These are phyloP conservation scores for Ptilorrhoa leucosticta DNA, from an alignment of 2,113 vertebrate species.

Conservation along the genomic window DNA sequence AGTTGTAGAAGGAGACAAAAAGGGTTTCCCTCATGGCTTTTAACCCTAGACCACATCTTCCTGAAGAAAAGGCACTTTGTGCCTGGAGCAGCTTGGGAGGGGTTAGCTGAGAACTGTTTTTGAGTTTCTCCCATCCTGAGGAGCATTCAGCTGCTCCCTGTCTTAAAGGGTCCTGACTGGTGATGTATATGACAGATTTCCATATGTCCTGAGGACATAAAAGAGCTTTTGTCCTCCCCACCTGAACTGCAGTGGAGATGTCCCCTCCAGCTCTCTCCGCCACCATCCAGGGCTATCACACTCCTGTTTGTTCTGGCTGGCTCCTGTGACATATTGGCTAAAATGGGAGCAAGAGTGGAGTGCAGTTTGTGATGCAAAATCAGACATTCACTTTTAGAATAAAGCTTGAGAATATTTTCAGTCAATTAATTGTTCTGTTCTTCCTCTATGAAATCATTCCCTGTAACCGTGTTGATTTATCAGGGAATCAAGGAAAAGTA, in stretches of 20 bases:
- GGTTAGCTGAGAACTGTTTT: neutral
- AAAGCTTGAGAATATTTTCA: neutral
- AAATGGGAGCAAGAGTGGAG: neutral
- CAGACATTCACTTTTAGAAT: neutral
- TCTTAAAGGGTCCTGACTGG: neutral
- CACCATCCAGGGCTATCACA: neutral
- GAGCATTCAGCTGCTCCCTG: neutral
- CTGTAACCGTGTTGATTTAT: neutral
- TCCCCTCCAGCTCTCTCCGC: neutral
- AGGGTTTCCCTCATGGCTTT: neutral
- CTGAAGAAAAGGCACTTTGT: neutral
- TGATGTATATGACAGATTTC: accelerated
- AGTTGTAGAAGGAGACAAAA: neutral
- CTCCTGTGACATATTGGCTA: neutral
- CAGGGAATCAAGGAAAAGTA: neutral
- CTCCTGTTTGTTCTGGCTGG: neutral
- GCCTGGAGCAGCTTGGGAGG: neutral
- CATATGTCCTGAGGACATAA: accelerated
- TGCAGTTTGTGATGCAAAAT: neutral
- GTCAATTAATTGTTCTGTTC: neutral
- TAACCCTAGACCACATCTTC: neutral
- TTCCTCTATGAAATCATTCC: neutral
- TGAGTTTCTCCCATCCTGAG: neutral
- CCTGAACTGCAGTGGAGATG: neutral
- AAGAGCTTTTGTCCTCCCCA: neutral